Conservation (phyloP, 1,140 invertebrate genomes). For the Arctopsyche grandis region DNA sequence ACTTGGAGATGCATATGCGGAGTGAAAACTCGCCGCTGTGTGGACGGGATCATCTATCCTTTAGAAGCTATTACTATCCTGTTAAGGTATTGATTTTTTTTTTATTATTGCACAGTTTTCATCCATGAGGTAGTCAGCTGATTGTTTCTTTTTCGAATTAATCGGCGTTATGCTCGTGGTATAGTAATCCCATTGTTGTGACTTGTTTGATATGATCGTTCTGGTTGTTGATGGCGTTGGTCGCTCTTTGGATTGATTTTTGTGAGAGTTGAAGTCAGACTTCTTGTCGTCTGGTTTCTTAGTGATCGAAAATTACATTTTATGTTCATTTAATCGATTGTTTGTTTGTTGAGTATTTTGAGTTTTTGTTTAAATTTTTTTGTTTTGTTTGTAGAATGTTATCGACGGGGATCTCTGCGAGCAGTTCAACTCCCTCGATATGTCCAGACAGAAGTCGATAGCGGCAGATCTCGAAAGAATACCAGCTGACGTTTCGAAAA, state of each 20-base stretch:
- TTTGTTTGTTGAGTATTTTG: conserved; percentile 28
- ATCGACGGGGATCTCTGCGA: conserved; percentile 99
- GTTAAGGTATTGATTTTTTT: conserved; percentile 77
- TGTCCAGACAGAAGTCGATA: conserved; percentile 93
- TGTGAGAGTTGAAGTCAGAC: conserved; percentile 50
- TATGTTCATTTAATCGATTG: conserved; percentile 31
- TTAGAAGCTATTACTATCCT: conserved; percentile 97
- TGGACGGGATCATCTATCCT: conserved; percentile 97
- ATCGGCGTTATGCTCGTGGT: conserved; percentile 53
- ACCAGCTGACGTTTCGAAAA: conserved; percentile 96
- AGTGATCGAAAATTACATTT: conserved; percentile 51
- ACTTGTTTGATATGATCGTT: conserved; percentile 45
- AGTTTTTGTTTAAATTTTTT: conserved; percentile 25
- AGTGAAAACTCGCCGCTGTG: conserved; percentile 96
- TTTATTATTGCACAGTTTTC: conserved; percentile 1
- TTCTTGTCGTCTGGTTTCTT: conserved; percentile 41
- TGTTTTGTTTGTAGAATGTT: conserved; percentile 79
- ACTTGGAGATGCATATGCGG: conserved; percentile 99
- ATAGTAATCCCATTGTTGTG: conserved; percentile 45
- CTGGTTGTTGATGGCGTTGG: conserved; percentile 34
- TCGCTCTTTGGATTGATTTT: conserved; percentile 45
- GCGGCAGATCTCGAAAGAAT: conserved; percentile 93
- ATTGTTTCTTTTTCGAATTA: conserved; percentile 43
- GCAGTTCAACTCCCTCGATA: conserved; percentile 97
- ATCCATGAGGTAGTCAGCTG: conserved; percentile 52